Evolutionary conservation across 2,888 invertebrate species (phyloP), one percentile per base, ranked within the genome.

Genomic region (Melanophora roralis): DNA sequence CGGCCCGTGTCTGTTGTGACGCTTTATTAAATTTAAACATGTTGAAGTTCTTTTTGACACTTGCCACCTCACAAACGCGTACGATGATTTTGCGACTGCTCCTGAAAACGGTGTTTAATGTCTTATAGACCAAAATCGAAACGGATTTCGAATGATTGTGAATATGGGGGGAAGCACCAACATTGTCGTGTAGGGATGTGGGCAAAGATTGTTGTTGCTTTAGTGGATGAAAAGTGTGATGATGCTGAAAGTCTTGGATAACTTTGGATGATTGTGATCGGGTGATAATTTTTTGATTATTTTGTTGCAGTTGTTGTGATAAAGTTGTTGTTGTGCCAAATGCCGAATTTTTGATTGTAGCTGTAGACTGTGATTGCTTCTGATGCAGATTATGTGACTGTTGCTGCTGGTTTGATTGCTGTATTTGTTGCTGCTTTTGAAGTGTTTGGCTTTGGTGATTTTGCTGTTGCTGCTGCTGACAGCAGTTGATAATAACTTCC

Each of bases 21-120:
- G 88, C 85, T 69, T 89, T 89, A 84, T 88, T 89, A 78, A 95
- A 90, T 85, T 95, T 95, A 88, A 95, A 95, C 95, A 95, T 95
- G 83, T 91, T 91, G 84, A 90, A 88, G 55, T 89, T 86, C 77
- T 89, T 90, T 82, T 90, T 90, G 59, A 88, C 86, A 85, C 88
- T 90, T 77, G 90, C 90, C 72, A 89, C 90, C 79, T 90, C 90
- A 81, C 90, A 90, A 67, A 90, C 90, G 57, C 90, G 89, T 43
- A 90, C 87, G 81, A 90, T 89, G 82, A 90, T 89, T 83, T 90
- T 90, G 51, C 90, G 88, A 81, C 90, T 90, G 85, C 89, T 90
- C 84, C 89, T 89, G 83, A 90, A 89, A 69, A 90, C 90, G 75
- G 90, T 90, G 83, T 90, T 90, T 80, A 90, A 81, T 19, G 90